Base-by-base conservation (phyloP, 2,888 invertebrate genomes). In the Oxytorus armatus region DNA sequence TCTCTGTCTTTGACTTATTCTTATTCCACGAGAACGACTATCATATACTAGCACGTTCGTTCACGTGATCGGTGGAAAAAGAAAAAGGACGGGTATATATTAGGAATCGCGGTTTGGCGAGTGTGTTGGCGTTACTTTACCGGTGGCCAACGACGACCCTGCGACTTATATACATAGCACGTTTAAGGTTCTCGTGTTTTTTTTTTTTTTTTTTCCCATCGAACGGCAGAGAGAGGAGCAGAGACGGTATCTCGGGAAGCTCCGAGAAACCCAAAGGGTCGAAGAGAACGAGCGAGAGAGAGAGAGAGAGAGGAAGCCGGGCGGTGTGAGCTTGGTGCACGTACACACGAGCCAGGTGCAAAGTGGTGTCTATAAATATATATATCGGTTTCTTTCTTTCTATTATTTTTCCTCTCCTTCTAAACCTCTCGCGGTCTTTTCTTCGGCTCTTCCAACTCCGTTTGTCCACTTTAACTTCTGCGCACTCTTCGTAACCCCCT, bases 311-410 rank as follows among this genome's bases (percentile, higher is more conserved):
- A 29, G 16, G 8, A 74, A 72, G 10, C 18, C 39, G 47, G 21
- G 55, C 14, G 44, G 47, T 61, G 47, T 61, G 72, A 76, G 66
- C 42, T 80, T 77, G 81, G 75, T 83, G 81, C 83, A 84, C 81
- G 53, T 75, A 74, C 81, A 84, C 83, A 85, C 79, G 81, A 86
- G 88, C 89, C 90, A 90, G 89, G 89, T 89, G 90, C 90, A 89
- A 89, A 89, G 86, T 88, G 87, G 88, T 84, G 84, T 87, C 53
- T 29, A 23, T 29, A 33, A 5, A 68, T 55, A 69, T 11, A 66
- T n/a, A 65, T 36, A 53, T 49, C 16, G 33, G 44, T 66, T 76
- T 44, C 47, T 59, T 53, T 53, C 49, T 59, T n/a, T 59, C 55
- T 36, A 39, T 69, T 51, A 18, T 33, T 55, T 57, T 21, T 63